Conservation (phyloP, 2,113 vertebrate species). For the Chaenocephalus aceratus region DNA sequence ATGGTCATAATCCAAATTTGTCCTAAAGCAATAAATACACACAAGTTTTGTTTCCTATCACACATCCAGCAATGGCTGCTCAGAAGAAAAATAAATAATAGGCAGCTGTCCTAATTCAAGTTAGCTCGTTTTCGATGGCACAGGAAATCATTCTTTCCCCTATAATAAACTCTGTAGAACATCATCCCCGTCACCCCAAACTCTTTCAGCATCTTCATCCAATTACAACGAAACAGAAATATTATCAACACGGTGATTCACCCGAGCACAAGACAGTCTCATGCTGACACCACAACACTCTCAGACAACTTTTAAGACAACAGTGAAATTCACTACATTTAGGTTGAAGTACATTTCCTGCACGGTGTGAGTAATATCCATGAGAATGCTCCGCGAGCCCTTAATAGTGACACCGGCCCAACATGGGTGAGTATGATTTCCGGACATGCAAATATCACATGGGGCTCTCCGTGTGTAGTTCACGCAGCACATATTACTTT, state of each 20-base stretch:
- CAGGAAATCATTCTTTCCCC: conserved; percentile 17
- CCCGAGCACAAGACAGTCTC: conserved; percentile 71
- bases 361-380: conserved; percentile 29
- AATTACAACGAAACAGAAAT: conserved; percentile 41
- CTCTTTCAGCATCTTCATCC: conserved; percentile 30
- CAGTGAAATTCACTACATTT: conserved; percentile 74
- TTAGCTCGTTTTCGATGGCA: conserved; percentile 44
- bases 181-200: conserved; percentile 13
- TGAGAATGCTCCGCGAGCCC: conserved; percentile 29
- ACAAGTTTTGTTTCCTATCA: conserved; percentile 23
- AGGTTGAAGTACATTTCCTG: conserved; percentile 60
- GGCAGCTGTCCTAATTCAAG: conserved; percentile 5
- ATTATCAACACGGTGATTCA: conserved; percentile 55
- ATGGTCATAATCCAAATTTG: conserved; percentile 3
- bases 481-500: conserved; percentile 40
- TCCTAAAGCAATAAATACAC: conserved; percentile 34
- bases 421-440: conserved; percentile 24
- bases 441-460: conserved; percentile 66
- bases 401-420: conserved; percentile 8
- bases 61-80: conserved; percentile 7
- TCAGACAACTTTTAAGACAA: conserved; percentile 75
- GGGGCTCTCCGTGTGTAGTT: conserved; percentile 17
- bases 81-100: conserved; percentile 17
- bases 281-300: conserved; percentile 78
- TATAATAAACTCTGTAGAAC: conserved; percentile 30